Evolutionary conservation across 2,113 vertebrate species (phyloP), one percentile per base, ranked within the genome.

Genomic region (Ameiurus melas): DNA sequence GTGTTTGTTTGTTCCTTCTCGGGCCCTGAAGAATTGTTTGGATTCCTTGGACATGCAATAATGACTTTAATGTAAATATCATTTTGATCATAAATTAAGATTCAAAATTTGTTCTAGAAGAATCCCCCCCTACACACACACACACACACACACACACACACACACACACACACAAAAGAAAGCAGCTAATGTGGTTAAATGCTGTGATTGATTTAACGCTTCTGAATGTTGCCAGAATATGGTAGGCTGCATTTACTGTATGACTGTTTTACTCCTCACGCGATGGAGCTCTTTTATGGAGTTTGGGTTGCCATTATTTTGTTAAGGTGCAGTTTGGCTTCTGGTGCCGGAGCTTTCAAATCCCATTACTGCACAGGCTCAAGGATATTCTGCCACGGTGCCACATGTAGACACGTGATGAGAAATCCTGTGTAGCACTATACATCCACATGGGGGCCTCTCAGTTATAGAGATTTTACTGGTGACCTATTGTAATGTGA

Each of bases 221-320:
- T 64, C 51, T 85, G 82, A 85, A 88, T 62, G 79, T 27, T 85
- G 66, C 87, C 87, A 87, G 79, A 86, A 89, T 85, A 89, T 47
- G 75, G 87, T 75, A 90, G 90, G 51, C 81, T 89, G 75, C 87
- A 71, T 90, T 88, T 83, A 90, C 82, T 43, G 36, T 66, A 66
- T 78, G 89, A 88, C 86, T 90, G 55, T 87, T 90, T 87, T 85
- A 85, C 87, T 88, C 86, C 64, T 62, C 84, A 62, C 66, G 89
- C 84, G 77, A 83, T 79, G 19, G 84, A 86, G 80, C 53, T 86
- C 71, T 30, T 88, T 90, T 90, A 84, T 88, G 51, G 71, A 86
- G 79, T 88, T 90, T 88, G 84, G 82, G 81, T 88, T 86, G 87
- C 87, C 84, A 53, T 86, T 88, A 90, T 88, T 90, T 80, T 83